Percentiles rank a stretch among this genome's conserved stretches.
phyloP scores from a whole-genome alignment of 2,797 vertebrate genomes.

The Sebastes oblongus region DNA sequence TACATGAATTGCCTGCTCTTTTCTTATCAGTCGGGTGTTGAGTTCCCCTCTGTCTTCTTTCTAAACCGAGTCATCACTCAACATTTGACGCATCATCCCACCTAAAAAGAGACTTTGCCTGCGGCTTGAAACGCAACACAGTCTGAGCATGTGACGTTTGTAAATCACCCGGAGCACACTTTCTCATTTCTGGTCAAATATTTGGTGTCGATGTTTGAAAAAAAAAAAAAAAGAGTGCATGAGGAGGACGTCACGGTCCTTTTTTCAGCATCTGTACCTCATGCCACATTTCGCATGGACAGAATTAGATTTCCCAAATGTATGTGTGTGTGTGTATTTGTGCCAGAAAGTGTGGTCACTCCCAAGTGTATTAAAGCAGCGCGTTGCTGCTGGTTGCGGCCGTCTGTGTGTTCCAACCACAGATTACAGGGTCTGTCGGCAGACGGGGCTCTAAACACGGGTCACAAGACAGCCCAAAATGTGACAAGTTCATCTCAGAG shows the following conservation, averaged over 20 bases:
- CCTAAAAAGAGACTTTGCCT: neutral
- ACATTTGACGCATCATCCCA: neutral
- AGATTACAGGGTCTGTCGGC: conserved; percentile 72
- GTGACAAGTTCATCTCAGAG: conserved; percentile 70
- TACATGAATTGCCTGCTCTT: conserved; percentile 4
- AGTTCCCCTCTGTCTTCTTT: neutral
- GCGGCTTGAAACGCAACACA: neutral
- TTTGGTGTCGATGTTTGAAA: neutral
- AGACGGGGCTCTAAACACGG: conserved; percentile 59
- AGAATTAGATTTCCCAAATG: conserved; percentile 64
- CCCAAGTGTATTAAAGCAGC: conserved; percentile 68
- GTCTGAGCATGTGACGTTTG: neutral
- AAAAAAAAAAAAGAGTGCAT: too few species aligned
- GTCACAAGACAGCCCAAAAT: conserved; percentile 70
- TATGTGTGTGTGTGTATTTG: conserved; percentile 26
- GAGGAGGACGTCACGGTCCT: conserved; percentile 15
- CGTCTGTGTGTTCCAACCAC: conserved; percentile 69
- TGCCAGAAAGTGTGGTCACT: conserved; percentile 57
- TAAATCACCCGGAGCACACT: neutral
- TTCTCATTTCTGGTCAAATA: neutral
- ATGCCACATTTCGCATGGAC: conserved; percentile 42
- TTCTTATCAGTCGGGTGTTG: conserved; percentile 43
- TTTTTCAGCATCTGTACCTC: conserved; percentile 47
- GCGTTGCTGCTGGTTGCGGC: conserved; percentile 60
- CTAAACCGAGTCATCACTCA: conserved; percentile 19